Base-by-base conservation (phyloP, 2,113 vertebrate species). In the Argyrosomus japonicus region DNA sequence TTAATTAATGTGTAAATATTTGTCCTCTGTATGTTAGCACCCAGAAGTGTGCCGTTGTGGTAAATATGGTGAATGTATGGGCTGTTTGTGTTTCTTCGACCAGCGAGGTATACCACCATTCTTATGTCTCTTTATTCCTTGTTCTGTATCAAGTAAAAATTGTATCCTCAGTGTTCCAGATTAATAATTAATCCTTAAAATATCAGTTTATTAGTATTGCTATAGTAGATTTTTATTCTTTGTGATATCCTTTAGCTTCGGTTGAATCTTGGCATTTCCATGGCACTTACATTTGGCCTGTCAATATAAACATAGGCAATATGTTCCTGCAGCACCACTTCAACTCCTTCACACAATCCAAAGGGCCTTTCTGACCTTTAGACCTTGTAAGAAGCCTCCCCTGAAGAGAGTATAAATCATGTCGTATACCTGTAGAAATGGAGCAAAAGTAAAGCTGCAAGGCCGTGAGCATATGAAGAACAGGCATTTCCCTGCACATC, bases 1-100 rank as follows among this genome's bases (percentile, higher is more conserved):
- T 65, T 6, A 68, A 63, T 64, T 8, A 43, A 78, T 47, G n/a
- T 54, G 40, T 61, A 60, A 25, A 77, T 57, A 68, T 62, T n/a
- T 9, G 19, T 50, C 61, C 5, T 72, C 19, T 18, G 36, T 27
- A 17, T 70, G 36, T 40, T 8, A 40, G 36, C 36, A 9, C 36
- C n/a, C 11, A 47, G 45, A 14, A 14, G 11, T 14, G 45, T 72
- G 65, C 29, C 5, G 8, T 43, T 12, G 5, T 43, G 12, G 4
- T 75, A 62, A 72, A 77, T 32, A 68, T 23, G 13, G 47, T 17
- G 14, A 51, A 51, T 57, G 61, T 64, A 40, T 72, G 45, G n/a
- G 25, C 75, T 75, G 73, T 81, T 48, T 81, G 48, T 58, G 50
- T 40, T 53, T 51, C 23, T 23, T 53, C 10, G 11, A 45, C 2